Percentiles rank a stretch among this genome's conserved stretches.
These are phyloP conservation scores for Deilephila elpenor DNA, from an alignment of 2,888 invertebrate species.

Conservation along the genomic window DNA sequence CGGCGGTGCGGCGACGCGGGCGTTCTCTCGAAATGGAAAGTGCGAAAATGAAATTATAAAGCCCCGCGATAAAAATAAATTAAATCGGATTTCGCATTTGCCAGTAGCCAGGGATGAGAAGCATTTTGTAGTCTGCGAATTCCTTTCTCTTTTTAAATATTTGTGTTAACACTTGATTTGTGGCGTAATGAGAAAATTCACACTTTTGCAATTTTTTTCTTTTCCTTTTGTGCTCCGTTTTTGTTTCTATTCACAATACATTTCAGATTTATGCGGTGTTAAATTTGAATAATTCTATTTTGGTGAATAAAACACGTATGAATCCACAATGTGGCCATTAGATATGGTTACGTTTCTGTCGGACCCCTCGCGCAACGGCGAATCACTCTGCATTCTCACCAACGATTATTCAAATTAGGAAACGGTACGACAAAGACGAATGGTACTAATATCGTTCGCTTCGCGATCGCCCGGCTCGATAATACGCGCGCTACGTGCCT, in stretches of 20 bases:
- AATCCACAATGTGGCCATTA: slow-evolving; percentile 34
- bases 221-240: slow-evolving; percentile 54
- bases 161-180: slow-evolving; percentile 84
- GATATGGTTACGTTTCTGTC: slow-evolving; percentile 41
- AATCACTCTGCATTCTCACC: slow-evolving; percentile 81
- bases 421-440: slow-evolving; percentile 84
- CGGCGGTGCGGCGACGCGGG: slow-evolving; percentile 79
- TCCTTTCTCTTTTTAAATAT: slow-evolving; percentile 82
- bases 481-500: slow-evolving; percentile 71
- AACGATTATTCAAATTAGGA: slow-evolving; percentile 84
- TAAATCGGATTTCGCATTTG: slow-evolving; percentile 84
- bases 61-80: slow-evolving; percentile 85
- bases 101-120: slow-evolving; percentile 80
- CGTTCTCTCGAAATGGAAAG: slow-evolving; percentile 83
- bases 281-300: not conserved
- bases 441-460: slow-evolving; percentile 81
- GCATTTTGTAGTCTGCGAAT: slow-evolving; percentile 80
- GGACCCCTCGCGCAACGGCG: slow-evolving; percentile 62
- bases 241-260: slow-evolving; percentile 37
- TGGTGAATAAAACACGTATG: slow-evolving; percentile 18
- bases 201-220: slow-evolving; percentile 69
- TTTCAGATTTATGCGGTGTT: slow-evolving; percentile 13
- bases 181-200: slow-evolving; percentile 81
- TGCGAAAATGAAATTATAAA: slow-evolving; percentile 86
- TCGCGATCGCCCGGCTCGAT: slow-evolving; percentile 74